Conservation (phyloP, 2,113 vertebrate genomes). For the Boulengeromyrus knoepffleri region DNA sequence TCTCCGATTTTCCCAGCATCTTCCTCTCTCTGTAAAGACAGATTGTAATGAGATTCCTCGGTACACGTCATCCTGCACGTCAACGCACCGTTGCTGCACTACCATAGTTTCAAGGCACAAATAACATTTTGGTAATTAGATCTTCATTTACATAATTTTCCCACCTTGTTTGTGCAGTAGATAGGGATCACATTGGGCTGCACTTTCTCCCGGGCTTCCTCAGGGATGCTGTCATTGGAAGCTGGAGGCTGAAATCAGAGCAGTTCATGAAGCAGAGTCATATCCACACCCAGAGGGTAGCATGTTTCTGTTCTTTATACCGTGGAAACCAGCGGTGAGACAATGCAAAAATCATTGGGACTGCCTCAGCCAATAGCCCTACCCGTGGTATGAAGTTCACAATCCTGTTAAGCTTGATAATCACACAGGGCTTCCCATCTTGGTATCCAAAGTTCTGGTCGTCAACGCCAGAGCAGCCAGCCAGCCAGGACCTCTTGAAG, state of each 20-base stretch:
- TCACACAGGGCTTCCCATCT: constrained; percentile 79
- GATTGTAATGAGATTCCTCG: neutral
- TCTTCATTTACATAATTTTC: neutral
- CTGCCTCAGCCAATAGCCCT: constrained; percentile 34
- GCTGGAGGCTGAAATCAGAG: constrained; percentile 59
- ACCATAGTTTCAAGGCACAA: neutral
- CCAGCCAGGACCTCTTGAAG: constrained; percentile 69
- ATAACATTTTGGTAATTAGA: neutral
- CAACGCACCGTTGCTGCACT: neutral
- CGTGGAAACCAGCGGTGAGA: neutral
- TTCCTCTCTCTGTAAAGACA: constrained; percentile 67
- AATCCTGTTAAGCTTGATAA: constrained; percentile 90
- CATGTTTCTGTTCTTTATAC: neutral
- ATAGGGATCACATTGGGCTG: constrained; percentile 71
- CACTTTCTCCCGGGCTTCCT: constrained; percentile 57
- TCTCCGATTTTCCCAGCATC: constrained; percentile 69
- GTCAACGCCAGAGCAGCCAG: constrained; percentile 73
- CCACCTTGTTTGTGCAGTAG: constrained; percentile 78
- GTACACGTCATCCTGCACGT: neutral
- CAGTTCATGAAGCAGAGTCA: neutral
- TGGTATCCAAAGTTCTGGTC: constrained; percentile 73
- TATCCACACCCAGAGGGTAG: neutral
- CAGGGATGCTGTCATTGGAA: constrained; percentile 65
- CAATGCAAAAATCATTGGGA: neutral
- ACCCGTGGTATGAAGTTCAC: constrained; percentile 83